Base-by-base conservation (phyloP, 2,113 vertebrate genomes). In the Gopherus evgoodei region DNA sequence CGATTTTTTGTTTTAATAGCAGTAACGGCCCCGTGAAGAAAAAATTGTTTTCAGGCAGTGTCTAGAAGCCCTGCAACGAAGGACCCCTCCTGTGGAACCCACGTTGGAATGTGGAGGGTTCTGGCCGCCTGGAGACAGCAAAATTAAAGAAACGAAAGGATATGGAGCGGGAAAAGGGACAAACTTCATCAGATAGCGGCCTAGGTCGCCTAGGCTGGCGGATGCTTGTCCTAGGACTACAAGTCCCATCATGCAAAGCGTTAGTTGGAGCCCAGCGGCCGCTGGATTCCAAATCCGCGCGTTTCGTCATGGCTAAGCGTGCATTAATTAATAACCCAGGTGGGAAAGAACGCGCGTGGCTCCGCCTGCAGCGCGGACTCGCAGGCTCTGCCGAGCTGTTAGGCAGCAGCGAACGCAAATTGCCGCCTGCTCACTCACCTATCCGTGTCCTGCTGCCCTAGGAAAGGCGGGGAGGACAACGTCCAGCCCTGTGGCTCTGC, bases 51-150 rank as follows among this genome's bases (percentile, higher is more conserved):
- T 96, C 95, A 94, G 97, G 97, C 97, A 8, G 0, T 0, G 0
- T 0, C 0, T 0, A 0, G 95, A 91, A 97, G 76, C 0, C 86
- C 25, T 6, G 0, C 0, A 0, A 0, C 4, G n/a, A 84, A 17
- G 14, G 9, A 78, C 29, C n/a, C 2, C 5, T 1, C 2, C 50
- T 6, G 6, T 9, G 1, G 49, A 49, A 79, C 83, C 9, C 94
- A 56, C 75, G 76, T 76, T 88, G 95, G 86, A 97, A 95, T 90
- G 90, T 11, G 53, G 93, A 17, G 92, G 6, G 86, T 29, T 54
- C 2, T 47, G 53, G 85, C 29, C 21, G 86, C 6, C 57, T 11
- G 62, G 6, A 81, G 49, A 35, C 21, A 35, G 35, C 2, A 16
- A 6, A 35, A 12, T 83, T 76, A 62, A 76, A 80, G 72, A 83